phyloP scores from a whole-genome alignment of 1,140 invertebrate genomes.

The Drosophila virilis region DNA sequence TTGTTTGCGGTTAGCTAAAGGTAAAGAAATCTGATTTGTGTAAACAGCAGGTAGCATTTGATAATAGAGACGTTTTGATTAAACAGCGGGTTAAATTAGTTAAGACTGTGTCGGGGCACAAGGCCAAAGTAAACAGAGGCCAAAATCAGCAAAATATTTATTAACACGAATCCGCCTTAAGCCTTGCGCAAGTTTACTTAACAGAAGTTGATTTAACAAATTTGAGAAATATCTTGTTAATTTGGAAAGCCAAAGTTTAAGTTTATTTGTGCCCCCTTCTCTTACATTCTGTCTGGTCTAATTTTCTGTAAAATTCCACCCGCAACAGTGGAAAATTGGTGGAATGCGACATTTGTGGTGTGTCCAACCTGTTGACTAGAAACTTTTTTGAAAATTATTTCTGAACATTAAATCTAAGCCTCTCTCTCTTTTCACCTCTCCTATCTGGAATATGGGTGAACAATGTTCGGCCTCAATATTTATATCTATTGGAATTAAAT shows the following conservation, averaged over 20 bases:
- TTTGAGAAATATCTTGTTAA: neutral
- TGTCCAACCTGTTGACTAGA: too few relatives aligned
- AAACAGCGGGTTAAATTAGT: conserved; percentile 8
- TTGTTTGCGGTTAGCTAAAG: conserved; percentile 15
- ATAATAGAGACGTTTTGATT: conserved; percentile 37
- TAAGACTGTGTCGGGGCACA: neutral
- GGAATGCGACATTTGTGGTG: too few relatives aligned
- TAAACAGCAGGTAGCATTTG: conserved; percentile 52
- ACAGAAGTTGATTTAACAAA: neutral
- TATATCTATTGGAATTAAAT: too few relatives aligned
- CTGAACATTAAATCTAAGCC: too few relatives aligned
- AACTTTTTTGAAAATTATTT: too few relatives aligned
- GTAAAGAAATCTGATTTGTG: conserved; percentile 57
- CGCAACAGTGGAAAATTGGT: too few relatives aligned
- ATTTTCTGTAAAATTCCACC: too few relatives aligned
- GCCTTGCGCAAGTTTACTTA: neutral
- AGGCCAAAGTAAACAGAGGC: conserved; percentile 4
- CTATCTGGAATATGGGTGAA: too few relatives aligned
- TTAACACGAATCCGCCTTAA: neutral
- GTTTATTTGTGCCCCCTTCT: too few relatives aligned
- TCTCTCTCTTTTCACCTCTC: too few relatives aligned
- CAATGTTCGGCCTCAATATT: too few relatives aligned
- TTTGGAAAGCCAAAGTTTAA: neutral
- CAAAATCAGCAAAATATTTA: conserved; percentile 2
- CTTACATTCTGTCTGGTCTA: too few relatives aligned